A percentile compares a stretch with the other conserved stretches of the same genome.
Evolutionary conservation across 2,113 vertebrate genomes (phyloP).

Genomic region (Peromyscus californicus): DNA sequence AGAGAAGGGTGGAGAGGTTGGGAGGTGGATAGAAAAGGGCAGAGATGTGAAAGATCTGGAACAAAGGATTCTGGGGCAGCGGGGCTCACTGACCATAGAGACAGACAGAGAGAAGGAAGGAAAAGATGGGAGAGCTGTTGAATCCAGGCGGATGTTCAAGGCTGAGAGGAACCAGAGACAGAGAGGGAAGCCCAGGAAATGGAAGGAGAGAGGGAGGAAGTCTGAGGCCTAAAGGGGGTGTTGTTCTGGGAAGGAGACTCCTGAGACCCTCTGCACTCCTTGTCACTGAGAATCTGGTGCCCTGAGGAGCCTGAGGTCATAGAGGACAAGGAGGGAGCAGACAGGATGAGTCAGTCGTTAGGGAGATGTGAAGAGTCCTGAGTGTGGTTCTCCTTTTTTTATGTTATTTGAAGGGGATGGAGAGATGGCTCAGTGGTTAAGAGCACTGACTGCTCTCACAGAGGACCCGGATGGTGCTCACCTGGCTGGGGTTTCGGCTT

Average conservation of each 20-base stretch:
- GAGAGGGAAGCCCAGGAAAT: background rate
- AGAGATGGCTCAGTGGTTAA: background rate
- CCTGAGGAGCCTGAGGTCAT: background rate
- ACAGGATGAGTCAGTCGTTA: background rate
- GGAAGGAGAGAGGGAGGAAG: background rate
- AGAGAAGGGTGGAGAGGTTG: background rate
- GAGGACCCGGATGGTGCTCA: background rate
- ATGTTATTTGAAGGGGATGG: background rate
- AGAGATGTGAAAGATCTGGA: background rate
- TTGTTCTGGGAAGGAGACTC: background rate
- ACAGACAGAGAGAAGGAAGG: background rate
- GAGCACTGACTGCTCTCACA: background rate
- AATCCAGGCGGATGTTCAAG: background rate
- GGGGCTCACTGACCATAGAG: background rate
- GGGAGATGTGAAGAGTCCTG: background rate
- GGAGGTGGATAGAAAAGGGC: background rate
- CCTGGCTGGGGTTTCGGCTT: conserved; percentile 35
- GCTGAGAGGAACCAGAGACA: background rate
- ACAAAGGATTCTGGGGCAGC: background rate
- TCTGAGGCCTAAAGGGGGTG: background rate
- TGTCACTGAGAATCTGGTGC: background rate
- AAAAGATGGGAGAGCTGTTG: background rate
- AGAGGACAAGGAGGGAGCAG: background rate
- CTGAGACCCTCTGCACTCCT: background rate
- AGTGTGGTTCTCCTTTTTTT: background rate